These are phyloP conservation scores for Balearica regulorum DNA, from an alignment of 2,797 vertebrate species.

Conservation along the genomic window DNA sequence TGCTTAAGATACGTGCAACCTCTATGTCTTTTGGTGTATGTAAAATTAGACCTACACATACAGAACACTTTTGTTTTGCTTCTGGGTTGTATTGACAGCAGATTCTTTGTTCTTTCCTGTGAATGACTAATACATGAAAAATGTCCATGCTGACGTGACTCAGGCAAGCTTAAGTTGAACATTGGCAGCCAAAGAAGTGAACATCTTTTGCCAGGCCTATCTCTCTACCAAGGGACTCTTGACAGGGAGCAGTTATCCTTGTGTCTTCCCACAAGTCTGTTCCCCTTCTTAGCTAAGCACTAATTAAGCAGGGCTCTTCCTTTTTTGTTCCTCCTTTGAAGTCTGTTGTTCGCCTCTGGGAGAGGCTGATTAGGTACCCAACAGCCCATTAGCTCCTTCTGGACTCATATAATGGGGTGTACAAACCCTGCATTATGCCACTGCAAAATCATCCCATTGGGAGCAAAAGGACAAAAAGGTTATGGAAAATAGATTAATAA, in stretches of 20 bases:
- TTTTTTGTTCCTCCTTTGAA: slow-evolving; percentile 44
- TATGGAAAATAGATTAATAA: slow-evolving; percentile 20
- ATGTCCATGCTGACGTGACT: not conserved
- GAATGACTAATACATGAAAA: not conserved
- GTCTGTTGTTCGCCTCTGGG: slow-evolving; percentile 20
- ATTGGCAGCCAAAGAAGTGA: not conserved
- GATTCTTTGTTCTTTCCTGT: not conserved
- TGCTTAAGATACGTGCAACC: not conserved
- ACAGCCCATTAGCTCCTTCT: slow-evolving; percentile 18
- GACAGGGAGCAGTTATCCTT: not conserved
- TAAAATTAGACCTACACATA: not conserved
- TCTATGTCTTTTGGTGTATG: not conserved
- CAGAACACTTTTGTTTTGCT: not conserved
- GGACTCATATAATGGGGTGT: not conserved
- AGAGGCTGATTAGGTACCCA: slow-evolving; percentile 39
- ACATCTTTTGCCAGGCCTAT: not conserved
- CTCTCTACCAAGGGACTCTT: not conserved
- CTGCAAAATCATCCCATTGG: not conserved
- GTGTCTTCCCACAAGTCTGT: not conserved
- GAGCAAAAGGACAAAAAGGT: slow-evolving; percentile 6
- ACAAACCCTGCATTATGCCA: slow-evolving; percentile 1
- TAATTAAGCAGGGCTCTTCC: slow-evolving; percentile 50
- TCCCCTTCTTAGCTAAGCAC: not conserved
- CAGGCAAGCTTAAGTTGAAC: not conserved
- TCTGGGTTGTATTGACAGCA: not conserved